A percentile compares a stretch with the other conserved stretches of the same genome.
These are phyloP conservation scores for Cirrhinus mrigala DNA, from an alignment of 2,797 vertebrate species.

Conservation along the genomic window DNA sequence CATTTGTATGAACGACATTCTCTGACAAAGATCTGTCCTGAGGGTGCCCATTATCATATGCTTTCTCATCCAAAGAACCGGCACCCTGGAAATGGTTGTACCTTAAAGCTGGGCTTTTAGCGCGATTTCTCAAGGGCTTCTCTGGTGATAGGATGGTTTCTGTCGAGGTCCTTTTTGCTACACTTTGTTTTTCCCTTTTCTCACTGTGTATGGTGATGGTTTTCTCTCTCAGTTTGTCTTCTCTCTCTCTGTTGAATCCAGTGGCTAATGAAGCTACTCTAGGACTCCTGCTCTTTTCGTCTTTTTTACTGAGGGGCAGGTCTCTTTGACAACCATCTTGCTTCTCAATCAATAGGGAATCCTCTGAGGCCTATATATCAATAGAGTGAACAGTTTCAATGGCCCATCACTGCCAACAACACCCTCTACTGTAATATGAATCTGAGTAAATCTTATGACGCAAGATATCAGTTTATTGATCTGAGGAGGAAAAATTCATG, in stretches of 20 bases:
- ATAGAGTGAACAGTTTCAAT: slow-evolving; percentile 96
- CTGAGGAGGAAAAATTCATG: background rate
- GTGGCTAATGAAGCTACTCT: slow-evolving; percentile 56
- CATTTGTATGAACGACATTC: slow-evolving; percentile 73
- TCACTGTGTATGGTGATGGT: slow-evolving; percentile 45
- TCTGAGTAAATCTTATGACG: slow-evolving; percentile 6
- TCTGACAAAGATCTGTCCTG: slow-evolving; percentile 51
- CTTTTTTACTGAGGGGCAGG: slow-evolving; percentile 71
- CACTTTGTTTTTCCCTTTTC: slow-evolving; percentile 39
- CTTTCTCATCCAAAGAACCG: slow-evolving; percentile 56
- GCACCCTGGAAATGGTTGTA: slow-evolving; percentile 34
- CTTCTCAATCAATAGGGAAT: slow-evolving; percentile 95
- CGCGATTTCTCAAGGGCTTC: slow-evolving; percentile 65
- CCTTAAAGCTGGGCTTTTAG: slow-evolving; percentile 50
- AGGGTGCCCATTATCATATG: slow-evolving; percentile 59
- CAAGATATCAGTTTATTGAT: slow-evolving; percentile 2
- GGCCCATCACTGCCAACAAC: slow-evolving; percentile 67
- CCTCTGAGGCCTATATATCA: slow-evolving; percentile 93
- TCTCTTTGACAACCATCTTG: slow-evolving; percentile 82
- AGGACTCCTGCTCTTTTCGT: slow-evolving; percentile 72
- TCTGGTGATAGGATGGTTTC: slow-evolving; percentile 62
- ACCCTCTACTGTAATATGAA: slow-evolving; percentile 35
- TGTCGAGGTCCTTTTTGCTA: slow-evolving; percentile 53
- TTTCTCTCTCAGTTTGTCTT: slow-evolving; percentile 48
- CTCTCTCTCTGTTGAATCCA: slow-evolving; percentile 62